These are phyloP conservation scores for Rhyacophila brunnea DNA, from an alignment of 1,140 invertebrate species.

Conservation along the genomic window DNA sequence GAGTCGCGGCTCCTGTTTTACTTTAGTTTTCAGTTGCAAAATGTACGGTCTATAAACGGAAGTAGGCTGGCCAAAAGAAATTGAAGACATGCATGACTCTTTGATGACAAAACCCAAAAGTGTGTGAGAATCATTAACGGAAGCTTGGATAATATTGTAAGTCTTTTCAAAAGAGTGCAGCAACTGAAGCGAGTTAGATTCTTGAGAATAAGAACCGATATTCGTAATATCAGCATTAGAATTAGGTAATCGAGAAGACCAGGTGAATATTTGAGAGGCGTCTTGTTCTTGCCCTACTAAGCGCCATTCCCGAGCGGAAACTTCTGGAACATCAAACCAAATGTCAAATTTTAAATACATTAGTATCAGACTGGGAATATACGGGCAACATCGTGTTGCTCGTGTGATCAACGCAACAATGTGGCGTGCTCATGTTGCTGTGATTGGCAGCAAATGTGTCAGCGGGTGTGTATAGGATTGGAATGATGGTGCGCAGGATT, in stretches of 20 bases:
- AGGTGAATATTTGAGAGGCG: conserved; percentile 67
- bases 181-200: conserved; percentile 57
- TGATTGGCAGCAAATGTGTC: too few species aligned
- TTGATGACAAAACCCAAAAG: conserved; percentile 68
- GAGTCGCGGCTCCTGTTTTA: conserved; percentile 52
- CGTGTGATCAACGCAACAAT: too few species aligned
- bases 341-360: too few species aligned
- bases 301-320: conserved; percentile 69
- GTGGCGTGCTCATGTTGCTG: too few species aligned
- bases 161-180: conserved; percentile 63
- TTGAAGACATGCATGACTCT: conserved; percentile 28
- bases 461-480: too few species aligned
- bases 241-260: conserved; percentile 57
- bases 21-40: conserved; percentile 57
- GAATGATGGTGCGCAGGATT: too few species aligned
- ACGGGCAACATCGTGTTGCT: too few species aligned
- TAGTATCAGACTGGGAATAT: too few species aligned
- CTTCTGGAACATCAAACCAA: conserved; percentile 38
- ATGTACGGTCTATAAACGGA: conserved; percentile 58
- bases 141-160: conserved; percentile 74
- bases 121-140: conserved; percentile 66
- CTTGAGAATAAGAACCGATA: conserved; percentile 55
- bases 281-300: conserved; percentile 75
- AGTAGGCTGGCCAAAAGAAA: conserved; percentile 37
- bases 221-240: conserved; percentile 42